Evolutionary conservation across 2,113 vertebrate species (phyloP), one percentile per base, ranked within the genome.

Genomic region (Tauraco erythrolophus): DNA sequence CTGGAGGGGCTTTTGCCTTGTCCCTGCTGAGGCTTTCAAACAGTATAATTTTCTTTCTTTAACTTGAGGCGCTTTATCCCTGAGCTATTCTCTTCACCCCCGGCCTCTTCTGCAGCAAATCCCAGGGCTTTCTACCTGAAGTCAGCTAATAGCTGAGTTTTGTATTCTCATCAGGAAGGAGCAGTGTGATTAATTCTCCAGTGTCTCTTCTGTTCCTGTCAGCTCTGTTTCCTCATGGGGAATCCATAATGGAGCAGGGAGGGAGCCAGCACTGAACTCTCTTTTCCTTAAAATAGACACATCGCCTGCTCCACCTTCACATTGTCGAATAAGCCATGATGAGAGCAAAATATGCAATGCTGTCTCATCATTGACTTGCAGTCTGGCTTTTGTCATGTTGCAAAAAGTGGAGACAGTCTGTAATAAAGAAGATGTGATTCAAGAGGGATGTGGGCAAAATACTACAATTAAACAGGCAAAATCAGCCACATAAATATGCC

Each of bases 201-300:
- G 48, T 28, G 43, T 69, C 46, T 64, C 28, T 84, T 74, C 53
- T 84, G 24, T 53, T 96, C 61, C 65, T 89, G 57, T 84, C 74
- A 84, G 74, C 33, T 33, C 30, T 69, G 53, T 68, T 94, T 93
- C 60, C 72, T 68, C 60, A 31, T 14, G 11, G 65, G 48, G 43
- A 92, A 82, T 87, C 27, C 74, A 19, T 77, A 84, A 77, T 19
- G 24, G 33, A 92, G 46, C 23, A 84, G 72, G 50, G 54, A 0
- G 0, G 39, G 54, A 95, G 25, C 43, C 45, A 89, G 39, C 48
- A 54, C 11, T 1, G 27, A 86, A 66, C 22, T 84, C 86, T 31
- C 22, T 84, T 91, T 78, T 64, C 61, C 84, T 91, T 89, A 95
- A 89, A 95, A 93, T 84, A 96, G 48, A 69, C 48, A 54, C 33